Evolutionary conservation across 2,888 invertebrate genomes (phyloP).

Genomic region (Dorcus hopei): DNA sequence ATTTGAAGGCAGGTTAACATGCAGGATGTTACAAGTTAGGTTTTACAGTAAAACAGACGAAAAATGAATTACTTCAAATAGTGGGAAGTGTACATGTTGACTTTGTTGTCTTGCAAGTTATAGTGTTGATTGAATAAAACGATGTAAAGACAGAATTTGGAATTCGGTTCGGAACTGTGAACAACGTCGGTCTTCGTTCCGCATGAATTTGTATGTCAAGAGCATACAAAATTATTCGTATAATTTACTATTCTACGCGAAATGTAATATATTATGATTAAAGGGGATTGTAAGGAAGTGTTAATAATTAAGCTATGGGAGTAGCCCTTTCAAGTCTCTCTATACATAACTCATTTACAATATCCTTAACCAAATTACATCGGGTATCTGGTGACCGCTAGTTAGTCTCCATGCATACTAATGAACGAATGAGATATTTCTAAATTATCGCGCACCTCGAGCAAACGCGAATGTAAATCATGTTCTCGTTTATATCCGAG

Average conservation of each 20-base stretch:
- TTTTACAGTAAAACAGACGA: no score
- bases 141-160: no score
- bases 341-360: constrained; percentile 13
- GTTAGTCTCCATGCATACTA: constrained; percentile 15
- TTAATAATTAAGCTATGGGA: not conserved
- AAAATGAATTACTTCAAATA: no score
- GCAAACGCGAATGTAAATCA: not conserved
- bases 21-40: no score
- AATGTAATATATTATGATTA: not conserved
- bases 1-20: no score
- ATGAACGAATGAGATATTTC: constrained; percentile 3
- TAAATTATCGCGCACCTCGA: not conserved
- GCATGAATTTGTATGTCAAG: no score
- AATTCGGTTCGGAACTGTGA: no score
- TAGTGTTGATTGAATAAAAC: no score
- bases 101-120: no score
- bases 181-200: no score
- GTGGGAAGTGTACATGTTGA: no score
- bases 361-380: constrained; percentile 12
- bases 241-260: not conserved
- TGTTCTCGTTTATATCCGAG: not conserved
- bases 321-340: not conserved
- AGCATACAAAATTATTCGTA: no score
- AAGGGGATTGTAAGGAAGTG: not conserved
- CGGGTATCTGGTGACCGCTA: constrained; percentile 11